These are phyloP conservation scores for Clupea harengus DNA, from an alignment of 2,113 vertebrate genomes.

Conservation along the genomic window DNA sequence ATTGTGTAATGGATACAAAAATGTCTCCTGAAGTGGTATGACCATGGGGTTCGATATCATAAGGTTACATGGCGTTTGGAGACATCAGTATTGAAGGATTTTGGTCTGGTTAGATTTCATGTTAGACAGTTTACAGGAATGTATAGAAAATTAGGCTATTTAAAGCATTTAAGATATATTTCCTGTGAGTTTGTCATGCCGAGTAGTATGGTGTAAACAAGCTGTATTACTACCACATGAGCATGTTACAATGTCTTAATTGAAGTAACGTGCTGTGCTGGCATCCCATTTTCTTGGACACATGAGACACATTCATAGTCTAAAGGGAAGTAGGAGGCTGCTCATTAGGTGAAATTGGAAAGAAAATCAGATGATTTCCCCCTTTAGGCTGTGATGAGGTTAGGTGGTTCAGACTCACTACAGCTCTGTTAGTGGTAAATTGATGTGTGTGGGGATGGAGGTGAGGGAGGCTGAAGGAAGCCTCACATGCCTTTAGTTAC, in stretches of 20 bases:
- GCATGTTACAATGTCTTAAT: slow-evolving; percentile 17
- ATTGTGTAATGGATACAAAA: background rate
- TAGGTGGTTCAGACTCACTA: background rate
- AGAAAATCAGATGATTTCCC: slow-evolving; percentile 26
- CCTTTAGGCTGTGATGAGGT: background rate
- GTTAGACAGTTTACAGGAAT: no score
- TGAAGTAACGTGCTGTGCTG: background rate
- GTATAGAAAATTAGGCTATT: no score
- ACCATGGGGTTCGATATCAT: background rate
- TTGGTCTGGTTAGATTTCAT: no score
- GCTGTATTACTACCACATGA: background rate
- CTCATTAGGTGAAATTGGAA: slow-evolving; percentile 46
- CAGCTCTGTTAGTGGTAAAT: background rate
- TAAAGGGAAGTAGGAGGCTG: slow-evolving; percentile 41
- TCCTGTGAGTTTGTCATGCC: background rate
- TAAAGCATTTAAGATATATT: background rate
- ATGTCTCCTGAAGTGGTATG: background rate
- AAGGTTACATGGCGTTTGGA: background rate
- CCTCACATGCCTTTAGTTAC: slow-evolving; percentile 11
- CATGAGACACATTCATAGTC: slow-evolving; percentile 39
- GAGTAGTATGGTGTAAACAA: background rate
- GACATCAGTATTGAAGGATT: background rate
- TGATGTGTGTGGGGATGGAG: background rate
- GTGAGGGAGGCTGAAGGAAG: background rate
- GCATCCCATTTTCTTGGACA: slow-evolving; percentile 26